Base-by-base conservation (phyloP, 1,140 invertebrate species). In the Bactericera cockerelli region DNA sequence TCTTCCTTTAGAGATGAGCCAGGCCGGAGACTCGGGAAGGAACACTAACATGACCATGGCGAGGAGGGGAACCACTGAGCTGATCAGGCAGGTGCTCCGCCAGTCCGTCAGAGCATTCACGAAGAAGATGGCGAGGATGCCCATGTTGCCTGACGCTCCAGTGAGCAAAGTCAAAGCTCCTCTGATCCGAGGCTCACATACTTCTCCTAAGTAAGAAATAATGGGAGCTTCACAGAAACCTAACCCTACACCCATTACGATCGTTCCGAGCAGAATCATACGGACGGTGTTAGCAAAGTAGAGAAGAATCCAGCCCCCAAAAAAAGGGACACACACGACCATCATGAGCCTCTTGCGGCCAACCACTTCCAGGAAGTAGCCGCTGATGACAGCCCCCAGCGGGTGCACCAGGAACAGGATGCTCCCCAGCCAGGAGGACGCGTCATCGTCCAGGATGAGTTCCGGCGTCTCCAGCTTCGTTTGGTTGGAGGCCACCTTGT, bases 1-100 rank as follows among this genome's bases (percentile, higher is more conserved):
- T 57, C 71, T 65, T 13, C 75, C 72, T 65, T 74, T 72, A n/a
- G 72, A 71, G 38, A 79, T 63, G 2, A 80, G 68, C 80, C 81
- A 83, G 8, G 80, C 70, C 36, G 83, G 82, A 4, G 80, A 80
- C 70, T 84, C 82, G 10, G 82, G 81, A 3, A 82, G 16, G 24
- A 53, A 59, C 2, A 59, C 19, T 4, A 38, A 55, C 53, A 56
- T 56, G 11, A 65, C 21, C 26, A 65, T 57, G 0, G 63, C 62
- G 11, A 65, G 14, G 10, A 66, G 28, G 6, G 65, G 65, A 21
- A 66, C 49, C 2, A 26, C 13, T 22, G 56, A 55, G 31, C 59
- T 59, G 42, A 65, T 63, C 1, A 56, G 28, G 11, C 61, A 62
- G 1, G 64, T 61, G 3, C 58, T 61, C 42, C 64, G 61, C 65